Conservation (phyloP, 2,888 invertebrate genomes). For the Meganola albula region DNA sequence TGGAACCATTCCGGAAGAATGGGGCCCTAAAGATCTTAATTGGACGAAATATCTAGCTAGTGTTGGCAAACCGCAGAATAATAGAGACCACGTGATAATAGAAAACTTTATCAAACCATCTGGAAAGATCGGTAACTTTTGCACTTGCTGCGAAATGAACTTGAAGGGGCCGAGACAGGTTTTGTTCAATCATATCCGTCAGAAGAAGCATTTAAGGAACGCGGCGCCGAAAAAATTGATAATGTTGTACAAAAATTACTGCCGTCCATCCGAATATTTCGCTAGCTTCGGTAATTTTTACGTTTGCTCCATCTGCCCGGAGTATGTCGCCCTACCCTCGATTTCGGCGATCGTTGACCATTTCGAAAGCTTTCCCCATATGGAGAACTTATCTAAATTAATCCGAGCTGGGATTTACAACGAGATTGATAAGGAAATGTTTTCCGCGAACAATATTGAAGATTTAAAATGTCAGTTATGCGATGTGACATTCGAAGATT, state of each 20-base stretch:
- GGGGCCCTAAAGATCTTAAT: slow-evolving; percentile 67
- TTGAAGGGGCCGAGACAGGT: slow-evolving; percentile 67
- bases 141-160: slow-evolving; percentile 67
- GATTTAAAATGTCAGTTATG: slow-evolving; percentile 49
- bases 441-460: slow-evolving; percentile 42
- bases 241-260: slow-evolving; percentile 59
- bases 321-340: slow-evolving; percentile 55
- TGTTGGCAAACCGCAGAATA: slow-evolving; percentile 60
- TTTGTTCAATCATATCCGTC: slow-evolving; percentile 67
- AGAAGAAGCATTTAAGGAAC: slow-evolving; percentile 68
- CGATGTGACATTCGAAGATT: slow-evolving; percentile 39
- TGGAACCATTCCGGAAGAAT: slow-evolving; percentile 60
- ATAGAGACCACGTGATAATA: slow-evolving; percentile 61
- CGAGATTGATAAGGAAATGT: slow-evolving; percentile 40
- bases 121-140: slow-evolving; percentile 63
- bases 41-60: slow-evolving; percentile 68
- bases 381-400: slow-evolving; percentile 53
- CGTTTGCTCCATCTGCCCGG: slow-evolving; percentile 59
- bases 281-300: slow-evolving; percentile 70
- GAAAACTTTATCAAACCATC: slow-evolving; percentile 69
- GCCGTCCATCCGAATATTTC: slow-evolving; percentile 62
- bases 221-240: slow-evolving; percentile 62
- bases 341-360: slow-evolving; percentile 65
- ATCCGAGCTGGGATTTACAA: slow-evolving; percentile 50
- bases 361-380: slow-evolving; percentile 54